These are phyloP conservation scores for Oreochromis mossambicus DNA, from an alignment of 2,797 vertebrate genomes.

Conservation along the genomic window DNA sequence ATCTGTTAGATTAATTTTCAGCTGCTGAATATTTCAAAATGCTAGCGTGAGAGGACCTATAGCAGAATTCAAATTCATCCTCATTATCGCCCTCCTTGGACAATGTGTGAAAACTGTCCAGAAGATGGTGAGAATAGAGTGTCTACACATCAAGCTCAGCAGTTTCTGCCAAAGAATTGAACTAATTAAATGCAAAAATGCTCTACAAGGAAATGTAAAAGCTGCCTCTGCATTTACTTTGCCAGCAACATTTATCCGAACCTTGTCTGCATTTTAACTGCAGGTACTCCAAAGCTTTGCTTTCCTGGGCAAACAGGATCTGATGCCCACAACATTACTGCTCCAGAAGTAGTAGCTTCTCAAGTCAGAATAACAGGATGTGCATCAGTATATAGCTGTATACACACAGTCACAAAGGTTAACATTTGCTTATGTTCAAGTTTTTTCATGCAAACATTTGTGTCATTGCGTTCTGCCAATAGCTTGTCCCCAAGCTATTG, in stretches of 20 bases:
- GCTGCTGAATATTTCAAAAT: constrained; percentile 31
- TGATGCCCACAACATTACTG: neutral
- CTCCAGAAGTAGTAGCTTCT: neutral
- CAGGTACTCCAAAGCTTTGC: neutral
- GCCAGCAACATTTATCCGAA: neutral
- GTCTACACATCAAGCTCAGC: neutral
- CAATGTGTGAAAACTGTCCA: constrained; percentile 9
- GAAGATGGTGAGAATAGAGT: neutral
- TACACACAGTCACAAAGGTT: neutral
- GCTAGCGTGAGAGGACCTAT: neutral
- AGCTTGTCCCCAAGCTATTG: neutral
- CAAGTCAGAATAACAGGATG: neutral
- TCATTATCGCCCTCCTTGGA: constrained; percentile 16
- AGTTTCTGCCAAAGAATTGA: neutral
- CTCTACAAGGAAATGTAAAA: neutral
- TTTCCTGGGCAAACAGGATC: neutral
- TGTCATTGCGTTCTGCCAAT: neutral
- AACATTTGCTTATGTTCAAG: neutral
- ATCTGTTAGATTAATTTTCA: constrained; percentile 37
- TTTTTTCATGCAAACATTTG: neutral
- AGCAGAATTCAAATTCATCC: constrained; percentile 5
- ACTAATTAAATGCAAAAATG: neutral
- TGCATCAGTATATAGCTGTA: neutral
- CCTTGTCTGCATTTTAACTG: neutral
- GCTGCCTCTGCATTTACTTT: neutral